Evolutionary conservation across 1,140 invertebrate species (phyloP).

Genomic region (Leptestheria dahalacensis): DNA sequence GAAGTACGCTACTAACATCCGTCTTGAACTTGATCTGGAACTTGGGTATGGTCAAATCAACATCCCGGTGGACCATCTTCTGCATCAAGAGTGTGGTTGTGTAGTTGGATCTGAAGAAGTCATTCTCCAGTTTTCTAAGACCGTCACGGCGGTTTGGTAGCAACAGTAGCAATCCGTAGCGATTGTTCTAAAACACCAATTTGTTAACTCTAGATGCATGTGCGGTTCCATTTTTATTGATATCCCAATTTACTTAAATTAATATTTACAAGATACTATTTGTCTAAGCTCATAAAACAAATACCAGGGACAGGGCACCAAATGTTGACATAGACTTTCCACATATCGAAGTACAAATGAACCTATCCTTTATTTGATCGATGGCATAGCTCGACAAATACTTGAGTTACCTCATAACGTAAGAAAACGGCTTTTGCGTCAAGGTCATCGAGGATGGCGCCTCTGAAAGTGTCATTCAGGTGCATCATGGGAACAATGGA

Average conservation of each 20-base stretch:
- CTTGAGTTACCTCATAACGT: constrained; percentile 8
- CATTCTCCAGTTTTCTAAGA: background rate
- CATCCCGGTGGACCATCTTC: constrained; percentile 8
- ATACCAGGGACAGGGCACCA: too few species aligned
- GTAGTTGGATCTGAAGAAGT: background rate
- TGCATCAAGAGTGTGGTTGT: constrained; percentile 1
- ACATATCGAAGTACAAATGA: background rate
- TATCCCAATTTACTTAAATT: too few species aligned
- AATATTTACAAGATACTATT: too few species aligned
- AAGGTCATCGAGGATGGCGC: constrained; percentile 5
- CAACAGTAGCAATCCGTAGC: constrained; percentile 8
- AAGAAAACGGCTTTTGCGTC: constrained; percentile 10
- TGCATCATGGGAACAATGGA: constrained; percentile 5
- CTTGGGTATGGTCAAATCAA: constrained; percentile 9
- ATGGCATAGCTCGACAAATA: too few species aligned
- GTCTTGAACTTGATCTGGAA: constrained; percentile 10
- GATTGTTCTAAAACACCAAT: constrained; percentile 2
- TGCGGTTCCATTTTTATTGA: too few species aligned
- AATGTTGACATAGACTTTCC: background rate
- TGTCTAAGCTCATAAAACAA: too few species aligned
- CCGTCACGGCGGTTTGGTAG: constrained; percentile 4
- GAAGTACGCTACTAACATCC: background rate
- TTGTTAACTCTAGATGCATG: too few species aligned
- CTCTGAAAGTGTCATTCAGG: background rate
- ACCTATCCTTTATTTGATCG: too few species aligned